Evolutionary conservation across 2,888 invertebrate species (phyloP).

Genomic region (Agrotis clavis): DNA sequence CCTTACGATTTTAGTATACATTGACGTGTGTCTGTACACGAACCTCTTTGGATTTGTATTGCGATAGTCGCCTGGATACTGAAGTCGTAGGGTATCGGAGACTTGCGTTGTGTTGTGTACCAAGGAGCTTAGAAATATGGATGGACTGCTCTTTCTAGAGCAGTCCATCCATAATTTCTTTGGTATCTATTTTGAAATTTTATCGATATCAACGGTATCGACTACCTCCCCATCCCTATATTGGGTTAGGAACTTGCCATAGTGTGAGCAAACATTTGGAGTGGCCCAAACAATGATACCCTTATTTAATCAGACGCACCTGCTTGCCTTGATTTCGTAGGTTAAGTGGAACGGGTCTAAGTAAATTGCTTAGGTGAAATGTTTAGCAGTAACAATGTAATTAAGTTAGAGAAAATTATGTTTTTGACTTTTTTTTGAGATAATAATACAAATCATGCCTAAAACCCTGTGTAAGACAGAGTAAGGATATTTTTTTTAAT

Average conservation of each 20-base stretch:
- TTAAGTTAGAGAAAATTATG: not conserved
- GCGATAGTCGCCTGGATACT: too few relatives aligned
- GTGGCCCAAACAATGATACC: constrained; percentile 65
- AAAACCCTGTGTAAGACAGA: too few relatives aligned
- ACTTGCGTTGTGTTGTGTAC: too few relatives aligned
- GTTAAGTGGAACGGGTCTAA: constrained; percentile 53
- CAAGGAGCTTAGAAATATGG: too few relatives aligned
- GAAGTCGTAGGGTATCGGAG: too few relatives aligned
- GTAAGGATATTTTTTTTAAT: too few relatives aligned
- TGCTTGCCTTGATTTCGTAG: constrained; percentile 60
- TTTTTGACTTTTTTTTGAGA: not conserved
- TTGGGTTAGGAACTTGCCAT: constrained; percentile 57
- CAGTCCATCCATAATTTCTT: too few relatives aligned
- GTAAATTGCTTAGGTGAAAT: constrained; percentile 4
- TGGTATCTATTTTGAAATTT: not conserved
- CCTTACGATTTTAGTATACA: too few relatives aligned
- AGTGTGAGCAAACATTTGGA: constrained; percentile 64
- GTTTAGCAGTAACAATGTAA: not conserved
- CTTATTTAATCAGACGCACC: constrained; percentile 76
- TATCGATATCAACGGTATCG: not conserved
- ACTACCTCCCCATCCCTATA: constrained; percentile 40
- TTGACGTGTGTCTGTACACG: too few relatives aligned
- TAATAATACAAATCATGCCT: too few relatives aligned
- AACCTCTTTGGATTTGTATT: too few relatives aligned
- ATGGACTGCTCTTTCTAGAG: too few relatives aligned